Evolutionary conservation across 2,797 vertebrate genomes (phyloP), one percentile per base, ranked within the genome.

Genomic region (Bradypodion ventrale): DNA sequence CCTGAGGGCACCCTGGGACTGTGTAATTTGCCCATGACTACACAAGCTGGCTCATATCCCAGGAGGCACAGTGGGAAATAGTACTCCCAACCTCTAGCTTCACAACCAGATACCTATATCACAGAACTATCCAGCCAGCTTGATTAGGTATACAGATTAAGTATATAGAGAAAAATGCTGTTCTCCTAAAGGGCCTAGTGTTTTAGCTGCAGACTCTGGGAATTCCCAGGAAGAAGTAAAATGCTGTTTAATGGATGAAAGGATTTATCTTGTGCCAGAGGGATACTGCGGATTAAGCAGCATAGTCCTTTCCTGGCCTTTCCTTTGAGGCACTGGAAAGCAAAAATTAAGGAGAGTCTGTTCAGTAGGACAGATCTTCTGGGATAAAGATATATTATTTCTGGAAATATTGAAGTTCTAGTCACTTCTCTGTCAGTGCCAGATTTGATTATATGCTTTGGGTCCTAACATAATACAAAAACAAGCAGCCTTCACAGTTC

Each of bases 231-330:
- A 29, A 65, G 15, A 15, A 25, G 56, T n/a, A n/a, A 73, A 37
- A 69, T 27, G 62, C 77, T 79, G 12, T 15, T 3, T 62, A 63
- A 7, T 82, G 7, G 12, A 0, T 0, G 59, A 21, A 32, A 7
- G 74, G 62, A 40, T 88, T 83, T 86, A 60, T n/a, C 46, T 25
- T 83, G 29, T 83, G 62, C 83, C 82, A 84, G 63, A 83, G 66
- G 10, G n/a, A 66, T 16, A 60, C 1, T 29, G 13, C 77, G 81
- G 63, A 59, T 75, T 77, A 77, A 23, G 52, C 46, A 69, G n/a
- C 40, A 40, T 46, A 9, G 46, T 80, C 37, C 52, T 68, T 80
- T 59, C 56, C 62, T 68, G 40, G 2, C n/a, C 66, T 44, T 75
- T 68, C 62, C 49, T 35, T 49, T 21, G 42, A 85, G 65, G 68